These are phyloP conservation scores for Tylochromis polylepis DNA, from an alignment of 2,113 vertebrate genomes.

Conservation along the genomic window DNA sequence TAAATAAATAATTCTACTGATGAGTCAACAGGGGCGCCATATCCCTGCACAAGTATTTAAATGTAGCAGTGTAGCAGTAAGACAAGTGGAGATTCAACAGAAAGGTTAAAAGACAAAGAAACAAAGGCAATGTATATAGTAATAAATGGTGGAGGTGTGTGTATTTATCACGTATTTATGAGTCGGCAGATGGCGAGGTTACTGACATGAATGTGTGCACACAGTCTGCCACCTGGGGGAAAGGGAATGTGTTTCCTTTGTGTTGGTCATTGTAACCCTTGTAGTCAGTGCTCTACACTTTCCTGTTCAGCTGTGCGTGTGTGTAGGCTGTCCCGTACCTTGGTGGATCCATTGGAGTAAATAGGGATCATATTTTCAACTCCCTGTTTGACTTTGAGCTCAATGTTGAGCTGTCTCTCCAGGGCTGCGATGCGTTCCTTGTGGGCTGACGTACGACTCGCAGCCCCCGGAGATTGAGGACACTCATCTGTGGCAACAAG, in stretches of 20 bases:
- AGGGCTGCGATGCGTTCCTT: slow-evolving; percentile 80
- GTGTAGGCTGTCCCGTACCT: slow-evolving; percentile 63
- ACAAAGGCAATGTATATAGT: neutral
- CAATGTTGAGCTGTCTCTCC: slow-evolving; percentile 88
- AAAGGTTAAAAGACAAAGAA: neutral
- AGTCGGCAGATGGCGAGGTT: slow-evolving; percentile 28
- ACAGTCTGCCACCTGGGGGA: neutral
- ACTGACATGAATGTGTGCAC: neutral
- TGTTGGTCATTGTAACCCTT: neutral
- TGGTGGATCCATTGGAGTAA: slow-evolving; percentile 82
- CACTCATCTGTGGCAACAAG: slow-evolving; percentile 70
- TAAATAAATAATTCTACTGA: neutral
- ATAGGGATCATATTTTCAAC: slow-evolving; percentile 92
- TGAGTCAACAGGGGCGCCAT: fast-evolving
- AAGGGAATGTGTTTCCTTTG: neutral
- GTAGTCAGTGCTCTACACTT: neutral
- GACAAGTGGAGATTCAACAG: neutral
- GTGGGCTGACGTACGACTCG: slow-evolving; percentile 69
- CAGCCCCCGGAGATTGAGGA: slow-evolving; percentile 75
- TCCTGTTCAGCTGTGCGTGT: neutral
- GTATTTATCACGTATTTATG: neutral
- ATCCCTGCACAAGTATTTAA: neutral
- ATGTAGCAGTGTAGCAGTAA: neutral
- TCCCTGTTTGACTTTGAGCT: slow-evolving; percentile 89
- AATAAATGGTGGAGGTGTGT: neutral